Evolutionary conservation across 2,797 vertebrate species (phyloP).

Genomic region (Centroberyx gerrardi): DNA sequence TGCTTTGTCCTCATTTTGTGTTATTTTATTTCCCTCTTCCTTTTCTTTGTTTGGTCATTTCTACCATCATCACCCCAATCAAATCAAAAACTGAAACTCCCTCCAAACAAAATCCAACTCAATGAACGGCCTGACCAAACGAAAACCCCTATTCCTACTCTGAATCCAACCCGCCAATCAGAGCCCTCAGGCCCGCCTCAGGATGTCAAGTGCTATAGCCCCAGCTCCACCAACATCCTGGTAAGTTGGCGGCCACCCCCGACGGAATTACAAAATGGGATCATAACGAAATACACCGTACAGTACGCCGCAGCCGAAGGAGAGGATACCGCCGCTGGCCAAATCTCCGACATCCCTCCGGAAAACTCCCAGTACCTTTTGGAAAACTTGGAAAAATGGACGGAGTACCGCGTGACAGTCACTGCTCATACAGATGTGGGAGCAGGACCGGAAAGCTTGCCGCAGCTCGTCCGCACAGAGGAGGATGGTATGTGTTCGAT

Average conservation of each 20-base stretch:
- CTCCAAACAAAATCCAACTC: constrained; percentile 81
- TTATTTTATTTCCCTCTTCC: constrained; percentile 85
- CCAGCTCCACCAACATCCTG: constrained; percentile 98
- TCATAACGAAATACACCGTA: constrained; percentile 95
- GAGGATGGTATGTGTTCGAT: constrained; percentile 98
- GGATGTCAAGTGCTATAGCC: constrained; percentile 96
- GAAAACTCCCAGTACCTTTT: constrained; percentile 94
- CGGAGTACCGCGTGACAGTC: constrained; percentile 96
- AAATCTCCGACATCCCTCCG: constrained; percentile 91
- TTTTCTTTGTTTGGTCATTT: constrained; percentile 83
- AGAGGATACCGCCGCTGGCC: constrained; percentile 89
- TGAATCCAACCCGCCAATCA: constrained; percentile 80
- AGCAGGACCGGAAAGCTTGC: constrained; percentile 95
- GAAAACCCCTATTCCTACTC: constrained; percentile 55
- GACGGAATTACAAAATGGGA: constrained; percentile 95
- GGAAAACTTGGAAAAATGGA: constrained; percentile 99
- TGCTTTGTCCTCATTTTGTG: constrained; percentile 88
- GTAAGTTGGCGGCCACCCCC: constrained; percentile 99
- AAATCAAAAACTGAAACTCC: constrained; percentile 85
- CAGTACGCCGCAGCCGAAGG: constrained; percentile 91
- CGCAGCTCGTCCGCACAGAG: constrained; percentile 96
- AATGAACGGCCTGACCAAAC: constrained; percentile 62
- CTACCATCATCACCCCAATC: constrained; percentile 82
- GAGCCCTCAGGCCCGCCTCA: constrained; percentile 98
- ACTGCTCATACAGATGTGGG: constrained; percentile 96